Evolutionary conservation across 1,140 invertebrate species (phyloP).

Genomic region (Halesus radiatus): DNA sequence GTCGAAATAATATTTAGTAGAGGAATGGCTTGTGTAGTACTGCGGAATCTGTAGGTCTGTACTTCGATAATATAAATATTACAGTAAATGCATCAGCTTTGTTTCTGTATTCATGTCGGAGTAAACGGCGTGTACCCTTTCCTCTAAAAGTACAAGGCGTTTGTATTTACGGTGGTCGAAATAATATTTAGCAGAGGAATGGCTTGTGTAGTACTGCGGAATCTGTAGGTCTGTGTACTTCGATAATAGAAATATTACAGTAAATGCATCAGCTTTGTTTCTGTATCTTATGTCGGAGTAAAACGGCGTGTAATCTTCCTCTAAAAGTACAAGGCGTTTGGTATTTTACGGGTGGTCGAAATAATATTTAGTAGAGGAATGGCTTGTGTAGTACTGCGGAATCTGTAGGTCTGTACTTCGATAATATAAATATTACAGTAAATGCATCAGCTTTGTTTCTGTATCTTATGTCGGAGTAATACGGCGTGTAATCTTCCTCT

Average conservation of each 20-base stretch:
- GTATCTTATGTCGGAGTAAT: slow-evolving; percentile 10
- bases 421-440: neutral
- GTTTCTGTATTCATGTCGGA: neutral
- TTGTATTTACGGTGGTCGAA: too few species aligned
- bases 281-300: slow-evolving; percentile 3
- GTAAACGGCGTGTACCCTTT: neutral
- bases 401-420: neutral
- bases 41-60: neutral
- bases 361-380: too few species aligned
- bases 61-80: neutral
- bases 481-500: slow-evolving; percentile 2
- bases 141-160: neutral
- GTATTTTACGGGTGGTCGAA: too few species aligned
- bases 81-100: slow-evolving; percentile 11
- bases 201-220: too few species aligned
- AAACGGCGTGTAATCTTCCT: neutral
- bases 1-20: too few species aligned
- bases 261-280: slow-evolving; percentile 17
- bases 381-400: too few species aligned
- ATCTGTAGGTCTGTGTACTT: neutral
- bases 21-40: too few species aligned
- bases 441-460: slow-evolving; percentile 20
- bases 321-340: neutral
- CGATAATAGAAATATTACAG: neutral
- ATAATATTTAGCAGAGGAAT: too few species aligned